These are phyloP conservation scores for Sparus aurata DNA, from an alignment of 2,797 vertebrate genomes.

Conservation along the genomic window DNA sequence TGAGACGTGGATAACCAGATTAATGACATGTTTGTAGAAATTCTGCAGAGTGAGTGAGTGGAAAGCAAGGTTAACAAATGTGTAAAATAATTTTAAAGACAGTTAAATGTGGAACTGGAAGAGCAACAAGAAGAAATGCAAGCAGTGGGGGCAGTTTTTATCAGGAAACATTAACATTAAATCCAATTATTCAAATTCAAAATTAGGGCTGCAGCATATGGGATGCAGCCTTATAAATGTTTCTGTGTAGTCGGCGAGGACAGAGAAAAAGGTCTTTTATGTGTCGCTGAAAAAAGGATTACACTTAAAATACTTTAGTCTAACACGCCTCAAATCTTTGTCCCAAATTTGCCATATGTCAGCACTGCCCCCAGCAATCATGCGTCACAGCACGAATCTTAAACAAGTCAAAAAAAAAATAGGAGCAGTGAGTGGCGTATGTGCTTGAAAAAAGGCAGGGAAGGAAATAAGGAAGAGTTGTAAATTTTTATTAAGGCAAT, in stretches of 20 bases:
- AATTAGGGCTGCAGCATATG: constrained; percentile 13
- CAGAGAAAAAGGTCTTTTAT: no score
- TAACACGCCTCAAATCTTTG: constrained; percentile 53
- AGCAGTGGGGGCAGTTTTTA: constrained; percentile 34
- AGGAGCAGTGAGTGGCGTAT: constrained; percentile 33
- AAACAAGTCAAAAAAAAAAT: constrained; percentile 44
- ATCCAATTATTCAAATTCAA: constrained; percentile 22
- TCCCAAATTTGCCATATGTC: constrained; percentile 74
- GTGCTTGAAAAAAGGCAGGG: not conserved
- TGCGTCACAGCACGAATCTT: constrained; percentile 30
- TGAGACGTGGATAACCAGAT: constrained; percentile 19
- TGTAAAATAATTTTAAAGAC: not conserved
- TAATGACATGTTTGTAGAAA: constrained; percentile 5
- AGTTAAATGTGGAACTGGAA: constrained; percentile 12
- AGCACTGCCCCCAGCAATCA: constrained; percentile 61
- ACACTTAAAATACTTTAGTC: constrained; percentile 40
- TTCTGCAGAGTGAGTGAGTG: not conserved
- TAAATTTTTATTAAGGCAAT: constrained; percentile 52
- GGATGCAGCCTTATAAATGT: not conserved
- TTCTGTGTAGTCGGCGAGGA: constrained; percentile 9
- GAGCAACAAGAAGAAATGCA: constrained; percentile 6
- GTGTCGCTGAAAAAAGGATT: constrained; percentile 6
- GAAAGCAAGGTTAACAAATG: constrained; percentile 20
- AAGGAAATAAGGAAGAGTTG: not conserved
- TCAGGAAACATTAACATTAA: constrained; percentile 30